Evolutionary conservation across 2,113 vertebrate genomes (phyloP).

Genomic region (Vireo altiloquus): DNA sequence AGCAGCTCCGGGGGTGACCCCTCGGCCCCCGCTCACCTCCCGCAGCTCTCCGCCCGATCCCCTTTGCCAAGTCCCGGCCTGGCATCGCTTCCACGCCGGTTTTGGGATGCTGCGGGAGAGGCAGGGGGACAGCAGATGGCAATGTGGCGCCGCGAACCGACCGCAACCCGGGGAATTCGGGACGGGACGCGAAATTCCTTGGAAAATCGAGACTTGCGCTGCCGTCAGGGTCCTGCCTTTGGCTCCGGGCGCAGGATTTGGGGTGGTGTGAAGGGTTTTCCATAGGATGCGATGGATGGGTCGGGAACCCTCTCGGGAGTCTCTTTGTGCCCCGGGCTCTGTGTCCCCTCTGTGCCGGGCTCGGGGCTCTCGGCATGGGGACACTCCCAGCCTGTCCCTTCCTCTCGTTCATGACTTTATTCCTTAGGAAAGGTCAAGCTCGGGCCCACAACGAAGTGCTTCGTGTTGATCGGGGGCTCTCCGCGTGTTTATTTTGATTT

Average conservation of each 20-base stretch:
- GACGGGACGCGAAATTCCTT: background rate
- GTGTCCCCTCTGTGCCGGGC: background rate
- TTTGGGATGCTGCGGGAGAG: background rate
- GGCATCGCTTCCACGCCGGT: background rate
- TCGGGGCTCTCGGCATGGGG: accelerated
- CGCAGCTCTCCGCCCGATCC: no score
- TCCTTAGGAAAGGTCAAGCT: background rate
- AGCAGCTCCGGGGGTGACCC: background rate
- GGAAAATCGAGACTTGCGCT: background rate
- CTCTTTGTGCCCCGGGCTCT: accelerated
- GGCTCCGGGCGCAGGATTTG: background rate
- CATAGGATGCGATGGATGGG: accelerated
- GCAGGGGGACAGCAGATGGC: conserved; percentile 64
- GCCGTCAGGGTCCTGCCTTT: background rate
- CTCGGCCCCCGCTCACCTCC: background rate
- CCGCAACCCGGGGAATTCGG: background rate
- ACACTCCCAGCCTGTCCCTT: accelerated
- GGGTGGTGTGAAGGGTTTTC: background rate
- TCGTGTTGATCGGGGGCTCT: accelerated
- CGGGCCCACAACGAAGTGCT: accelerated
- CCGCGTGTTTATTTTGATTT: background rate
- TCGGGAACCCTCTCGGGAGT: accelerated
- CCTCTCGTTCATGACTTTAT: accelerated
- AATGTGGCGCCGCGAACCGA: conserved; percentile 30
- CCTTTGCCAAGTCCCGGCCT: no score